Percentiles rank a stretch among this genome's conserved stretches.
Evolutionary conservation across 2,888 invertebrate genomes (phyloP).

Genomic region (Lomographa bimaculata): DNA sequence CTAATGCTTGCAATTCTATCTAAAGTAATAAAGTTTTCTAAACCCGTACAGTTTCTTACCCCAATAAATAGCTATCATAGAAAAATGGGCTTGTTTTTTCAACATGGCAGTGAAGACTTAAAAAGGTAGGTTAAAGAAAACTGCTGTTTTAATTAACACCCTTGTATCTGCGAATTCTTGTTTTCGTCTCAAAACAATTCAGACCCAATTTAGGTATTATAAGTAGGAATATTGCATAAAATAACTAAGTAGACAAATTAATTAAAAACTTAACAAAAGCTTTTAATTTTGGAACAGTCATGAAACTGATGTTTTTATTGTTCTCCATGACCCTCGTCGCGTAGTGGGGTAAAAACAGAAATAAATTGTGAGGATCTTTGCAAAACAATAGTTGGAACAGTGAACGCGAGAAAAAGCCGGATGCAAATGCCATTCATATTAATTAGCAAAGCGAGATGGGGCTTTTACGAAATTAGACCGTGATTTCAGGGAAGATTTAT

Average conservation of each 20-base stretch:
- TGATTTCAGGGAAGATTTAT: constrained; percentile 83
- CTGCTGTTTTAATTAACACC: too few species aligned
- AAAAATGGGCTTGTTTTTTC: too few species aligned
- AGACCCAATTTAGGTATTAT: too few species aligned
- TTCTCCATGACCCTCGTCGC: constrained; percentile 66
- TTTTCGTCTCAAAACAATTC: too few species aligned
- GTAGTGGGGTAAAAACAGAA: constrained; percentile 75
- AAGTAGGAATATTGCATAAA: too few species aligned
- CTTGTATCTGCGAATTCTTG: too few species aligned
- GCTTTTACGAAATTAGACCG: constrained; percentile 84
- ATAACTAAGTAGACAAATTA: constrained; percentile 26
- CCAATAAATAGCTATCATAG: constrained; percentile 6
- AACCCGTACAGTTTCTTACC: background rate
- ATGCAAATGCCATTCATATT: constrained; percentile 84
- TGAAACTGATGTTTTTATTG: constrained; percentile 68
- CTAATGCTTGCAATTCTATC: too few species aligned
- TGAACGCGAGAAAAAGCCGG: constrained; percentile 82
- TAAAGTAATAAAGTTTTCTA: background rate
- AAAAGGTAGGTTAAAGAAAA: too few species aligned
- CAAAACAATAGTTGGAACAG: constrained; percentile 83
- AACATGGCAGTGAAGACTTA: too few species aligned
- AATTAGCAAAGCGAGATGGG: constrained; percentile 83
- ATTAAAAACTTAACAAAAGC: constrained; percentile 50
- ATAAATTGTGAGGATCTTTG: constrained; percentile 81
- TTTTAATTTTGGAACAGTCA: constrained; percentile 59